Percentiles rank a stretch among this genome's conserved stretches.
Evolutionary conservation across 2,888 invertebrate species (phyloP).

Genomic region (Flabesymbios commensalis): DNA sequence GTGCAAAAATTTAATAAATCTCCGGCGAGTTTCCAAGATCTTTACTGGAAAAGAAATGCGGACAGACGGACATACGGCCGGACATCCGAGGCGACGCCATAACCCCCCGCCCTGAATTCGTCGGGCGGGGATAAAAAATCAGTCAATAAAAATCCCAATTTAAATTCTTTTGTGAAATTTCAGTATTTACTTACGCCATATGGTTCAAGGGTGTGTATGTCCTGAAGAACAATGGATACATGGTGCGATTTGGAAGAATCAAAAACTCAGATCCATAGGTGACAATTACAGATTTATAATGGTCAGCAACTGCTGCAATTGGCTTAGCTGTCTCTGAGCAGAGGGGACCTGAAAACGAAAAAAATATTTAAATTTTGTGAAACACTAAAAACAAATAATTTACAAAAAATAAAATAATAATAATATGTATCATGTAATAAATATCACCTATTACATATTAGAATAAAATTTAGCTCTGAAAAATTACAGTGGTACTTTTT

Average conservation of each 20-base stretch:
- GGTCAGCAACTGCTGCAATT: slow-evolving; percentile 75
- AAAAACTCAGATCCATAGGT: slow-evolving; percentile 81
- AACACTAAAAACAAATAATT: not conserved
- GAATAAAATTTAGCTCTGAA: no score
- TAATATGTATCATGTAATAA: not conserved
- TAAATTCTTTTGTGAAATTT: no score
- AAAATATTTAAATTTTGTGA: not conserved
- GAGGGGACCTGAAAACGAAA: slow-evolving; percentile 68
- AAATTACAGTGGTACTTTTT: no score
- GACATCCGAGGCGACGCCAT: no score
- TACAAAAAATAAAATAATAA: not conserved
- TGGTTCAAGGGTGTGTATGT: slow-evolving; percentile 79
- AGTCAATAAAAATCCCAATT: no score
- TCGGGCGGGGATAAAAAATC: no score
- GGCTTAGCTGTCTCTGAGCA: slow-evolving; percentile 83
- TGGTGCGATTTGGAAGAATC: slow-evolving; percentile 71
- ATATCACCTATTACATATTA: no score
- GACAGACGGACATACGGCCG: no score
- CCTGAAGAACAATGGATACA: slow-evolving; percentile 79
- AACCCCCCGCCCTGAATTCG: no score
- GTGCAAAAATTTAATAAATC: no score
- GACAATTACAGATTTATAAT: slow-evolving; percentile 74
- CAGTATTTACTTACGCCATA: slow-evolving; percentile 66
- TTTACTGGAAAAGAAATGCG: no score
- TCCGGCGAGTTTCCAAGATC: no score